phyloP scores from a whole-genome alignment of 2,888 invertebrate species.

The Platerodrilus igneus region DNA sequence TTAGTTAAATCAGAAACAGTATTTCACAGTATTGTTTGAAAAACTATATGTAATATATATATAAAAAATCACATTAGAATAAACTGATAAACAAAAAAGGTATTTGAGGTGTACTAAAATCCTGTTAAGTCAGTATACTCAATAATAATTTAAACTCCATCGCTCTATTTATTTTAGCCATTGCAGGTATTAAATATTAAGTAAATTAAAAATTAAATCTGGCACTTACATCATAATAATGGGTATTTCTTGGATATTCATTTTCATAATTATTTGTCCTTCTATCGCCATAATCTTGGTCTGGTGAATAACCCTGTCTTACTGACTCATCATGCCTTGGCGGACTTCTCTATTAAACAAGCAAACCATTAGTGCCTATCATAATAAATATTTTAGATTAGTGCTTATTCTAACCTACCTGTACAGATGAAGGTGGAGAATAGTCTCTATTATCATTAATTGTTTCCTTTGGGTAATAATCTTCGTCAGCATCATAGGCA shows the following conservation, averaged over 20 bases:
- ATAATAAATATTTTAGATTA: neutral
- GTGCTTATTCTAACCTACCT: slow-evolving; percentile 34
- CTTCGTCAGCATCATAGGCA: slow-evolving; percentile 43
- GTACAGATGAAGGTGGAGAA: slow-evolving; percentile 41
- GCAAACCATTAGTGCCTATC: slow-evolving; percentile 1
- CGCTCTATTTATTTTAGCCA: no score
- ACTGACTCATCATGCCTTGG: slow-evolving; percentile 35
- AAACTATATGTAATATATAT: no score
- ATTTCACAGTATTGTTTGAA: no score
- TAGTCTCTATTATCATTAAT: slow-evolving; percentile 39
- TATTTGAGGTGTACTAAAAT: no score
- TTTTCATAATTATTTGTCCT: slow-evolving; percentile 43
- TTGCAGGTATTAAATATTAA: no score
- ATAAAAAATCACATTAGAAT: no score
- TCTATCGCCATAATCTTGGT: slow-evolving; percentile 37
- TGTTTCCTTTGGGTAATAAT: slow-evolving; percentile 40
- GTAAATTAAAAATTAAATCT: no score
- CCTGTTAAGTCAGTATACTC: no score
- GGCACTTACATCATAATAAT: slow-evolving; percentile 45
- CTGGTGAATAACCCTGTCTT: slow-evolving; percentile 40
- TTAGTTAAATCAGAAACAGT: no score
- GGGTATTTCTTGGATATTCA: slow-evolving; percentile 40
- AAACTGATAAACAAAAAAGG: no score
- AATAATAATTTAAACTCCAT: neutral
- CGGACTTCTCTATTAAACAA: slow-evolving; percentile 37